Base-by-base conservation (phyloP, 1,140 invertebrate genomes). In the Drosophila obscura region DNA sequence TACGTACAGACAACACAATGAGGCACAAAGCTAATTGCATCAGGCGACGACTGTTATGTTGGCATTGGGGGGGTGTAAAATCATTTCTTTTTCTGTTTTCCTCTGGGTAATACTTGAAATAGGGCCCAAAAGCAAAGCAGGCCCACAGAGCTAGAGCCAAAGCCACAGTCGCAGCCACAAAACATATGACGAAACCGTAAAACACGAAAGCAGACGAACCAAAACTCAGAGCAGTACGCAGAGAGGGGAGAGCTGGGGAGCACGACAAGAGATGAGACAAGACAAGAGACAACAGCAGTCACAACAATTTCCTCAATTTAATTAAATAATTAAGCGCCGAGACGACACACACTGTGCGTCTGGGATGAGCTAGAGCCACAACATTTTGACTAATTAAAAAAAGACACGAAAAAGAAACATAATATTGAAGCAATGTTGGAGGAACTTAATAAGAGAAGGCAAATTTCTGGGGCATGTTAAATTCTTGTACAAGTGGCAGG, bases 251-350 rank as follows among this genome's bases (percentile, higher is more conserved):
- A 16, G 8, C 1, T 48, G 16, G 19, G 19, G 11, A 31, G 8
- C 43, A 5, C 61, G 39, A 51, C 22, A 24, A 24, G 19, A 50
- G 15, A 50, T 19, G 35, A 39, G 35, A 39, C 35, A 39, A 7
- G 58, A 60, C 11, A 16, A 19, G 16, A 61, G 64, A 68, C 56
- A 74, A 49, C 57, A 60, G 58, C 76, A 65, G 49, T 52, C 60
- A 75, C 61, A 68, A 76, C 73, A 77, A 63, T 85, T 80, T 80
- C 52, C 79, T 80, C 73, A 85, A 87, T 87, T 85, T 74, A 87
- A 87, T 85, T 78, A 87, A 85, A 87, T 75, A 85, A 87, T 85
- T 77, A 78, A 81, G 63, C 65, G 52, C 58, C 60, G 35, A 39
- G 35, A 13, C 35, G 6, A 69, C 67, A 69, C 57, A 49, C 52